Conservation (phyloP, 2,113 vertebrate species). For the Anolis sagrei region DNA sequence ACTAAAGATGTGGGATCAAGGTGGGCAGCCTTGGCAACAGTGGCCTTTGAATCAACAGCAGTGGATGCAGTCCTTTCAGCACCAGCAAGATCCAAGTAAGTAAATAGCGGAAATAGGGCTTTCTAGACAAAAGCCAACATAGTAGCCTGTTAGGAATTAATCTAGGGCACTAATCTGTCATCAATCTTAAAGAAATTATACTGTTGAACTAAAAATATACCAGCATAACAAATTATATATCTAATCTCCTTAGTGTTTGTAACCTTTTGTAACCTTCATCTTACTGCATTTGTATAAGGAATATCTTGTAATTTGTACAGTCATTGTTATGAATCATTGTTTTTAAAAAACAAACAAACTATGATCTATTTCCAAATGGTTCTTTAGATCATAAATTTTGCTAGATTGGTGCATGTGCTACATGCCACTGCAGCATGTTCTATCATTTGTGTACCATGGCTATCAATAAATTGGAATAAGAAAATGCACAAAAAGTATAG, state of each 20-base stretch:
- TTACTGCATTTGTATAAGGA: not conserved
- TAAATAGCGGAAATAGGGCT: slow-evolving; percentile 30
- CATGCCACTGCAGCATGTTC: too few species aligned
- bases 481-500: too few species aligned
- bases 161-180: slow-evolving; percentile 19
- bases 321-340: not conserved
- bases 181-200: not conserved
- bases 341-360: not conserved
- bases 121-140: slow-evolving; percentile 38
- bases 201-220: not conserved
- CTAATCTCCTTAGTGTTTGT: slow-evolving; percentile 23
- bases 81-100: slow-evolving; percentile 97
- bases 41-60: slow-evolving; percentile 99
- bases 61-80: slow-evolving; percentile 99
- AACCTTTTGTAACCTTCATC: not conserved
- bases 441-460: not conserved
- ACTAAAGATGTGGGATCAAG: slow-evolving; percentile 97
- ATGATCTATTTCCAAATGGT: not conserved
- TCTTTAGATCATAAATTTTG: not conserved
- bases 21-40: slow-evolving; percentile 98
- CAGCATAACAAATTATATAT: not conserved
- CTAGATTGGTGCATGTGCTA: not conserved
- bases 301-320: not conserved
- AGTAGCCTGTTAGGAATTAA: slow-evolving; percentile 38
- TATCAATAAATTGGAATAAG: not conserved